Evolutionary conservation across 2,888 invertebrate species (phyloP).

Genomic region (Ametastegia equiseti): DNA sequence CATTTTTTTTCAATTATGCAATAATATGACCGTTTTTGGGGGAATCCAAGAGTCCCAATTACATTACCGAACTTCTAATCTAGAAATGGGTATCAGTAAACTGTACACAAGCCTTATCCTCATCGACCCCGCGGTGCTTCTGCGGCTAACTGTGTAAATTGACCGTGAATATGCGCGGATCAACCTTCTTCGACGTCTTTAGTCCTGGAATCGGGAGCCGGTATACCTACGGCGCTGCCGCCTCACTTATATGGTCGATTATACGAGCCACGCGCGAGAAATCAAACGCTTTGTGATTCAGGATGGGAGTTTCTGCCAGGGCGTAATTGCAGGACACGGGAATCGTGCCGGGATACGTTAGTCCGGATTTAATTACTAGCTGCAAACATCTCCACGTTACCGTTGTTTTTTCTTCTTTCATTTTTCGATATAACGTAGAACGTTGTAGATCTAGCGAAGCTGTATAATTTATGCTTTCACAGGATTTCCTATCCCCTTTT

Average conservation of each 20-base stretch:
- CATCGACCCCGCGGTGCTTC: not conserved
- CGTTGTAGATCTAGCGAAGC: not conserved
- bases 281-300: slow-evolving; percentile 11
- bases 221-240: not conserved
- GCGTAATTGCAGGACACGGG: not conserved
- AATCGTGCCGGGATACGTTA: not conserved
- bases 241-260: slow-evolving; percentile 21
- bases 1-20: too few species aligned
- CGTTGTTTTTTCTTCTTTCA: too few species aligned
- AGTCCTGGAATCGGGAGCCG: slow-evolving; percentile 3
- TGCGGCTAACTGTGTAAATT: slow-evolving; percentile 26
- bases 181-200: slow-evolving; percentile 16
- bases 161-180: slow-evolving; percentile 21
- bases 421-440: too few species aligned
- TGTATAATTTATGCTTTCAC: too few species aligned
- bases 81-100: not conserved
- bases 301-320: not conserved
- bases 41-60: too few species aligned
- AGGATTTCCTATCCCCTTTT: too few species aligned
- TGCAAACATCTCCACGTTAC: too few species aligned
- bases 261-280: slow-evolving; percentile 14
- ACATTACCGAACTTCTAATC: too few species aligned
- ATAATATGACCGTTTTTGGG: too few species aligned
- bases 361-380: not conserved
- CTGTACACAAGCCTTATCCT: slow-evolving; percentile 30